A percentile compares a stretch with the other conserved stretches of the same genome.
These are phyloP conservation scores for Phallusia fumigata DNA, from an alignment of 23 tunicate species.

Conservation along the genomic window DNA sequence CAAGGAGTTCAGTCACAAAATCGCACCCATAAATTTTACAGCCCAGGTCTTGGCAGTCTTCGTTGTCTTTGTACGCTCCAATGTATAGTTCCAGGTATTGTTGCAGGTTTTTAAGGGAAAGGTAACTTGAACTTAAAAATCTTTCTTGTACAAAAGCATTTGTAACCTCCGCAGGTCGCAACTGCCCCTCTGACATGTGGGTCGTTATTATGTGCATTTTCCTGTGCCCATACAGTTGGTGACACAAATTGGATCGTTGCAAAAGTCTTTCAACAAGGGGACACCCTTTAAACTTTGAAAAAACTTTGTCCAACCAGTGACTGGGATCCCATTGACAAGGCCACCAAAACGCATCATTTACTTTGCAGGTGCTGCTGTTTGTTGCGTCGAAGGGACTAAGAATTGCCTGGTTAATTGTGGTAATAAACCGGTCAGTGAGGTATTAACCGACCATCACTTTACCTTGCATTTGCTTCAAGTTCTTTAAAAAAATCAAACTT, in stretches of 20 bases:
- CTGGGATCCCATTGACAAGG: conserved; percentile 28
- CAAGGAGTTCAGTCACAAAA: conserved; percentile 8
- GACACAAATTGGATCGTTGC: background rate
- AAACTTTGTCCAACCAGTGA: conserved; percentile 31
- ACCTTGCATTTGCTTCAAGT: conserved; percentile 7
- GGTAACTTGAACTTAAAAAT: background rate
- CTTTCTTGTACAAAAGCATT: conserved; percentile 10
- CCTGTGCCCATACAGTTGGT: background rate
- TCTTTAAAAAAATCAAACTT: conserved; percentile 33
- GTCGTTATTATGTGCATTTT: conserved; percentile 10
- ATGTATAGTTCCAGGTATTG: background rate
- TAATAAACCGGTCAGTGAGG: conserved; percentile 6
- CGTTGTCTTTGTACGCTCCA: conserved; percentile 7
- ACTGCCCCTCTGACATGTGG: background rate
- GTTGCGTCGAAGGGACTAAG: background rate
- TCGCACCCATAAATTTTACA: conserved; percentile 3
- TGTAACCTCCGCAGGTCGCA: background rate
- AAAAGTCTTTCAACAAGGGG: conserved; percentile 17
- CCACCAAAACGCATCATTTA: conserved; percentile 20
- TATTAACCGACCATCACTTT: conserved; percentile 19
- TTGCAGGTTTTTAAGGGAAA: conserved; percentile 11
- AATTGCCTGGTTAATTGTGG: conserved; percentile 13
- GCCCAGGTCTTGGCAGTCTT: conserved; percentile 1
- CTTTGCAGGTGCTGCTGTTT: background rate
- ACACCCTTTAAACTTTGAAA: conserved; percentile 15